A percentile compares a stretch with the other conserved stretches of the same genome.
Conservation (phyloP, 2,888 invertebrate genomes). For the Apotomis capreana region DNA sequence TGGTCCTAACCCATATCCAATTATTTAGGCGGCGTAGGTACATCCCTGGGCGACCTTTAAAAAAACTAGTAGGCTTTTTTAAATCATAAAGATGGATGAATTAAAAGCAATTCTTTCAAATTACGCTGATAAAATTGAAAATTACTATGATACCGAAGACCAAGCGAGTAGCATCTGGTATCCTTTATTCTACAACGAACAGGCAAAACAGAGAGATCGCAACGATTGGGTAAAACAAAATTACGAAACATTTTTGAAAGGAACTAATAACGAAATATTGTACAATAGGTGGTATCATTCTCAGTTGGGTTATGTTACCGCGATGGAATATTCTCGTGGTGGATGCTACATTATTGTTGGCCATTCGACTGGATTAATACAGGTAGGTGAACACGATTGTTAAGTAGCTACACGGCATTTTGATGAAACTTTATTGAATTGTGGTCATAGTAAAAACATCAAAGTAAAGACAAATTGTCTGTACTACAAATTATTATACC, state of each 20-base stretch:
- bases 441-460: neutral
- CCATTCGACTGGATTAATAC: slow-evolving; percentile 80
- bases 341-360: slow-evolving; percentile 74
- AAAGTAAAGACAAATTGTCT: neutral
- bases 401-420: slow-evolving; percentile 3
- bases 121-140: slow-evolving; percentile 25
- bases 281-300: slow-evolving; percentile 57
- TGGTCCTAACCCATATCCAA: no score
- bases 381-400: slow-evolving; percentile 61
- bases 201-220: slow-evolving; percentile 5
- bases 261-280: slow-evolving; percentile 61
- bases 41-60: neutral
- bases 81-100: slow-evolving; percentile 12
- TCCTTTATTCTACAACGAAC: slow-evolving; percentile 39
- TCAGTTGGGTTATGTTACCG: slow-evolving; percentile 64
- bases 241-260: slow-evolving; percentile 59
- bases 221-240: slow-evolving; percentile 45
- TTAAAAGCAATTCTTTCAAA: slow-evolving; percentile 11
- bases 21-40: no score
- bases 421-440: slow-evolving; percentile 15
- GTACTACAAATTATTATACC: no score
- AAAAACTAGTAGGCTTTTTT: slow-evolving; percentile 32
- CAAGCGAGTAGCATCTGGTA: slow-evolving; percentile 38
- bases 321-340: slow-evolving; percentile 69
- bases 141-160: slow-evolving; percentile 38